These are phyloP conservation scores for Nephila pilipes DNA, from an alignment of 1,140 invertebrate species.

Conservation along the genomic window DNA sequence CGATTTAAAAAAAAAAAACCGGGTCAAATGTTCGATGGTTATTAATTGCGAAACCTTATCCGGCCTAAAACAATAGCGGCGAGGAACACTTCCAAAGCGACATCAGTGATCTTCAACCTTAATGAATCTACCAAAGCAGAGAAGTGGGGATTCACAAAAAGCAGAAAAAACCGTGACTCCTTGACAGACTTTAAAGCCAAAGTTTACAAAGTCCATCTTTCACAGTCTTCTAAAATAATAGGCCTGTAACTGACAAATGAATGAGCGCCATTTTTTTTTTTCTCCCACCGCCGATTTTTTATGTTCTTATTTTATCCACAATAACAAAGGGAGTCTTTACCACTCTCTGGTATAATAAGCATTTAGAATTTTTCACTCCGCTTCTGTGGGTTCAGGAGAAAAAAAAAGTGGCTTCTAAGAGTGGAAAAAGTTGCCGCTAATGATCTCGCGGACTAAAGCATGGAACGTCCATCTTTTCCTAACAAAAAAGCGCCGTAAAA, in stretches of 20 bases:
- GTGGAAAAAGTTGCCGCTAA: constrained; percentile 62
- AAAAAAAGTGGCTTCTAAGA: not conserved
- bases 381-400: not conserved
- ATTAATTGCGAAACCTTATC: not conserved
- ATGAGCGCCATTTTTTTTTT: not conserved
- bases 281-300: constrained; percentile 3
- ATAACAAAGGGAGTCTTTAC: constrained; percentile 25
- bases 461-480: not conserved
- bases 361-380: constrained; percentile 10
- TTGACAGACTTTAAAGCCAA: constrained; percentile 3
- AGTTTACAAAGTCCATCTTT: constrained; percentile 27
- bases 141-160: not conserved
- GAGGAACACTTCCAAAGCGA: not conserved
- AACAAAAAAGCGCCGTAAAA: constrained; percentile 46
- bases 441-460: constrained; percentile 45
- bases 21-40: not conserved
- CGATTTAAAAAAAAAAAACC: not conserved
- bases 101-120: not conserved
- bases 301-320: not conserved
- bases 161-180: not conserved
- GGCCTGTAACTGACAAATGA: constrained; percentile 10
- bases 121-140: not conserved
- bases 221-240: constrained; percentile 16
- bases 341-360: constrained; percentile 40
- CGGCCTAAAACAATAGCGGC: not conserved